phyloP scores from a whole-genome alignment of 2,888 invertebrate genomes.

The Reticulitermes lucifugus region DNA sequence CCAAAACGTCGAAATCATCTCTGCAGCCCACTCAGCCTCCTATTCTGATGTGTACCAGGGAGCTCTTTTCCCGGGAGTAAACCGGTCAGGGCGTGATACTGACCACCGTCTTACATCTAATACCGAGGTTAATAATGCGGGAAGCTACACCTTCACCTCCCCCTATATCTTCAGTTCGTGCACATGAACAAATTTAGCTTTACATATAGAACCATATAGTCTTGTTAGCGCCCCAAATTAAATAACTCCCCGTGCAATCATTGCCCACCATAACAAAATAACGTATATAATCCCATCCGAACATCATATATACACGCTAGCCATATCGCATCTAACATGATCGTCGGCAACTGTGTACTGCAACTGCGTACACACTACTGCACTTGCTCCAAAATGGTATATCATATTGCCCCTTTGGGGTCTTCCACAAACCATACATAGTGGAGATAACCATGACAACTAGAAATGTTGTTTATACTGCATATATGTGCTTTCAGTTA shows the following conservation, averaged over 20 bases:
- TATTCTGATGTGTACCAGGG: too few relatives aligned
- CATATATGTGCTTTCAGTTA: conserved; percentile 42
- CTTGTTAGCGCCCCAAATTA: conserved; percentile 37
- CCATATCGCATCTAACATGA: conserved; percentile 32
- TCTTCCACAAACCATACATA: conserved; percentile 39
- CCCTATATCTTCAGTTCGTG: not conserved
- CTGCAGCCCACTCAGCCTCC: too few relatives aligned
- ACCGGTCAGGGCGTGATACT: too few relatives aligned
- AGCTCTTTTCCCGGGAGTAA: too few relatives aligned
- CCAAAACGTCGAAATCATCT: too few relatives aligned
- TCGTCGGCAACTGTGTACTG: not conserved
- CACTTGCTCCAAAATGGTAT: conserved; percentile 34
- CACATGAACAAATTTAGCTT: not conserved
- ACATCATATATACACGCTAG: not conserved
- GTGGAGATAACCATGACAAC: conserved; percentile 47
- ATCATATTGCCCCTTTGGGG: conserved; percentile 41
- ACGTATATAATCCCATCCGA: conserved; percentile 18
- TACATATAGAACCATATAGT: conserved; percentile 12
- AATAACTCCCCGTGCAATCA: conserved; percentile 43
- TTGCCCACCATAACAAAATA: conserved; percentile 39
- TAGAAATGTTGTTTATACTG: conserved; percentile 48
- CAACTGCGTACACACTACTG: not conserved
- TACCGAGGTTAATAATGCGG: too few relatives aligned
- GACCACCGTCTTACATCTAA: too few relatives aligned
- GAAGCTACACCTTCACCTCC: not conserved